Evolutionary conservation across 1,140 invertebrate species (phyloP), one percentile per base, ranked within the genome.

Genomic region (Nasonia vitripennis): DNA sequence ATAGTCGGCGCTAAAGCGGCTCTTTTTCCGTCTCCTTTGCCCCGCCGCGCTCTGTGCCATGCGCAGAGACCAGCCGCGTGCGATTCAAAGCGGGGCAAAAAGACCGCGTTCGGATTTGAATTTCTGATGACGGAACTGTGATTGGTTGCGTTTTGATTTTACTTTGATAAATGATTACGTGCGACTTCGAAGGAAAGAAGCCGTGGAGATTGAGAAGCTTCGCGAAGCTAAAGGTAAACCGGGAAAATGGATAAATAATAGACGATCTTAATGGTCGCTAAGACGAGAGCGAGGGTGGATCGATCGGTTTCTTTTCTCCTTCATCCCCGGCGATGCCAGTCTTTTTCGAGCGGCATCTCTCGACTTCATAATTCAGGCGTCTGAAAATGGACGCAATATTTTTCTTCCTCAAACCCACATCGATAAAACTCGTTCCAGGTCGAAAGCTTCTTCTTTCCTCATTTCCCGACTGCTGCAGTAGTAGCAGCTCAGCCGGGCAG

Each of bases 1-100:
- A 91, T 91, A 90, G 88, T 86, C 85, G 70, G 86, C 80, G 83
- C 84, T 73, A 78, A 78, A 70, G 55, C 55, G 37, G 7, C 74
- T 55, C 73, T 75, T 67, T 83, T 77, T 62, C 55, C 17, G 4
- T 77, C 70, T 82, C 45, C 31, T 82, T 55, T 67, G 27, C 27
- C 27, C 10, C 62, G 17, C 34, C 34, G 11, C 41, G 62, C 55
- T 62, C 4, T 62, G 4, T 20, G 10, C 70, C 12, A 20, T 34
- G 27, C 23, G 23, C 23, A 34, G 68, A 6, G 68, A 6, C 3
- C 68, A 71, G 9, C 27, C 10, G 31, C 10, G 31, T 71, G 41
- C 7, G 68, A 71, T 71, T 71, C 68, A 71, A n/a, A 17, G 31
- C 27, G 12, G 9, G 70, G 41, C 10, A 45, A 45, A 45, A 45